Evolutionary conservation across 1,140 invertebrate species (phyloP).

Genomic region (Brachionus asplanchnoidis): DNA sequence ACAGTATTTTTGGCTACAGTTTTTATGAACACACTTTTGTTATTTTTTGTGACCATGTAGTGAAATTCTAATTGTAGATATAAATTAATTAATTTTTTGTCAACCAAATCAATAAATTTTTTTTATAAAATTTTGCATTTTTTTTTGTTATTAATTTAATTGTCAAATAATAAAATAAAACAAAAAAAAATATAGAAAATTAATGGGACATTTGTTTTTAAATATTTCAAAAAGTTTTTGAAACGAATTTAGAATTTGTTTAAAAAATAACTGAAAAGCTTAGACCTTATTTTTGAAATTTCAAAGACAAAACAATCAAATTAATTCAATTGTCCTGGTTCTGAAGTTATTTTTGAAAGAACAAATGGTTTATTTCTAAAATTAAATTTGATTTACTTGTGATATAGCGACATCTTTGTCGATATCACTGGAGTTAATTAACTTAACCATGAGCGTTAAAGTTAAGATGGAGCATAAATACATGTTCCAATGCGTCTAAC

Average conservation of each 20-base stretch:
- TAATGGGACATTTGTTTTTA: not conserved
- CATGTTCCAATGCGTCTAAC: no score
- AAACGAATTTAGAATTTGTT: not conserved
- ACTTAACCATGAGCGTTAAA: no score
- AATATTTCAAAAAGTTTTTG: not conserved
- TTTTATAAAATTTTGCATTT: not conserved
- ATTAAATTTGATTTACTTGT: not conserved
- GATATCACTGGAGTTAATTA: no score
- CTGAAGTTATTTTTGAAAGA: not conserved
- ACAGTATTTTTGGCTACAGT: no score
- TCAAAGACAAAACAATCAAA: not conserved
- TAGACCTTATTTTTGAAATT: not conserved
- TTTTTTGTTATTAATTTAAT: not conserved
- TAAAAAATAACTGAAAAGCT: not conserved
- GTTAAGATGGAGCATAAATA: no score
- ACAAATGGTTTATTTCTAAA: not conserved
- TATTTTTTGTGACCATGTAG: not conserved
- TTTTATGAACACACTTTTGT: not conserved
- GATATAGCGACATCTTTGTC: no score
- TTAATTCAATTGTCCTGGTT: not conserved
- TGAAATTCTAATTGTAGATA: not conserved
- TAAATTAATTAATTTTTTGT: not conserved
- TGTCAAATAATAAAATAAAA: not conserved
- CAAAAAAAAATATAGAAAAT: not conserved
- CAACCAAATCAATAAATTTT: not conserved